Base-by-base conservation (phyloP, 2,888 invertebrate genomes). In the Chymomyza fuscimana region DNA sequence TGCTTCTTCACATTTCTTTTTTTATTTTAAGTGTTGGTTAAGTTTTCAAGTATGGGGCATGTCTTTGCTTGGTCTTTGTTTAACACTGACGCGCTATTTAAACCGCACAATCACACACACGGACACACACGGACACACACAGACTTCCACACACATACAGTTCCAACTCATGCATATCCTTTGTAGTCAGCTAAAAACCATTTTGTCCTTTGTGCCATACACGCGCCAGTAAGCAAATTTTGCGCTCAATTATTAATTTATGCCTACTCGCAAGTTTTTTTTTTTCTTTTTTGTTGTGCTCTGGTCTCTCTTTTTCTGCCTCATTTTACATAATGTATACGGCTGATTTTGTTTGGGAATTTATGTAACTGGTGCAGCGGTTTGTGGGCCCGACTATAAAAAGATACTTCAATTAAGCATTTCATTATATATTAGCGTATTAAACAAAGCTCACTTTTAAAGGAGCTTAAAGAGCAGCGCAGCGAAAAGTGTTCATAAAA, bases 241-340 rank as follows among this genome's bases (percentile, higher is more conserved):
- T 25, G 22, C 50, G 77, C 72, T 78, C 84, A 86, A 83, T 82
- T 86, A 87, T 81, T 86, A 87, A 87, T 83, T 82, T 82, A 80
- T 80, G 73, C 73, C 16, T 58, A 65, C 64, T 40, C 68, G 60
- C 67, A 52, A 46, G 5, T n/a, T 46, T 22, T n/a, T 56, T 15
- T 15, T 32, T 51, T 32, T 25, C 4, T 25, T 25, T 25, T 9
- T 32, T 5, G 5, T 32, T 32, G 32, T 32, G 9, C n/a, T 15
- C 5, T 15, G 51, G 51, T 16, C 46, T 52, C 56, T 50, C 65
- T 36, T 69, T 67, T 46, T 10, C 40, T 46, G 40, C 16, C 67
- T 60, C 52, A 75, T 66, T 66, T 32, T 78, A 22, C 77, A 78
- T 78, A 75, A 70, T 65, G 66, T 22, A 58, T 67, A 68, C 62